Base-by-base conservation (phyloP, 64 coral and sea anemone genomes). In the Dendrophyllia cribrosa region DNA sequence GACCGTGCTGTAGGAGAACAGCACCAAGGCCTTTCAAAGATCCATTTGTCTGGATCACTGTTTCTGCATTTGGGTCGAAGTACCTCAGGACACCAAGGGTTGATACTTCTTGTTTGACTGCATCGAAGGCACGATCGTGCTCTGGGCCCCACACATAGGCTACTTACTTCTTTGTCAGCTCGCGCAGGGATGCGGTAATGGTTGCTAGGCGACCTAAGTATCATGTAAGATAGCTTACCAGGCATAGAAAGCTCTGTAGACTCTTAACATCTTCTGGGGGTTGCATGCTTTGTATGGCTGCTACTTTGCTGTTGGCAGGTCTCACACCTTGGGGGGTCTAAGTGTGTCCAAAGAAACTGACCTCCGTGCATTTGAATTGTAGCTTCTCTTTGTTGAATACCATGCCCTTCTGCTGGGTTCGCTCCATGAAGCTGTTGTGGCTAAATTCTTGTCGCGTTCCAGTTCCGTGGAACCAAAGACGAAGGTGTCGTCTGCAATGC, bases 401-500 rank as follows among this genome's bases (percentile, higher is more conserved):
- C 13, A 92, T 79, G 7, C 81, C 21, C 16, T 21, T 86, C 50
- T 75, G 17, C 25, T 56, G 20, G 21, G 56, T 52, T 65, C 56
- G 50, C 16, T 87, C 59, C 52, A 90, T 64, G 15, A 72, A 46
- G 71, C 66, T 71, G 15, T 15, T 6, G 6, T 17, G 20, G 78
- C 8, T 20, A 91, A 22, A 50, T 95, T 76, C 7, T 23, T 15
- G 43, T 95, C 80, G 58, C 86, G 83, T 7, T 89, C 58, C 11
- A 51, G 45, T 14, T 89, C 68, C 19, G 66, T 83, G 44, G 59
- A 64, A 14, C 43, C 75, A 70, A 48, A 82, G 12, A 93, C 62
- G 8, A 93, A 88, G 1, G 76, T 93, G 55, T 93, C 91, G 17
- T 88, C 70, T n/a, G 89, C 89, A 34, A 75, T 92, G 11, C 89